Evolutionary conservation across 1,140 invertebrate species (phyloP), one percentile per base, ranked within the genome.

Genomic region (Drepana arcuata): DNA sequence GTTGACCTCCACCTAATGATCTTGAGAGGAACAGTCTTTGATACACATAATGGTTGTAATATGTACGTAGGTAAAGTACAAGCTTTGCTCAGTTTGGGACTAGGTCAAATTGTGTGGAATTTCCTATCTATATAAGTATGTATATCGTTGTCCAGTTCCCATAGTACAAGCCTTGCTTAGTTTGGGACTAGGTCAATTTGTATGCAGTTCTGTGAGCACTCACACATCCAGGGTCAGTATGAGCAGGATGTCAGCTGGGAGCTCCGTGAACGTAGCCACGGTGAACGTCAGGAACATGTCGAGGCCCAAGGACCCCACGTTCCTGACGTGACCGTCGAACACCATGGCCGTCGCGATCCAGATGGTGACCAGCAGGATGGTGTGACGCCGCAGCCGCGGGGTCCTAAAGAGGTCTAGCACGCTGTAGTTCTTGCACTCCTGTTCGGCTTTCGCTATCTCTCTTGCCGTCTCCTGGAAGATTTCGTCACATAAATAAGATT

Each of bases 331-430:
- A 0, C 93, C 93, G 56, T 95, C 93, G 57, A 95, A 95, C 0
- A 93, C 90, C 73, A 96, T 78, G 1, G 92, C 93, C 21, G 95
- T 91, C 3, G 88, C 85, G 88, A 94, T 93, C 93, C 93, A 95
- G 34, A 94, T 91, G 6, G 92, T 11, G 30, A 93, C 88, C 9
- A 95, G 78, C 0, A 95, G 65, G 10, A 94, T 68, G 0, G 89
- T 92, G 30, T 90, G 90, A 12, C 87, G 87, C 2, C 92, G 79
- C 1, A 95, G 61, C 2, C 91, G 84, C 0, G 92, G 90, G 2
- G 88, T 92, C 58, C 83, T 89, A 63, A 94, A 93, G 0, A 94
- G 83, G 81, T 94, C 92, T 10, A 92, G 28, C 0, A 93, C 88
- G 0, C 92, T 93, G 56, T 93, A 93, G 35, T 70, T 68, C 38